These are phyloP conservation scores for Pyxicephalus adspersus DNA, from an alignment of 2,113 vertebrate species.

Conservation along the genomic window DNA sequence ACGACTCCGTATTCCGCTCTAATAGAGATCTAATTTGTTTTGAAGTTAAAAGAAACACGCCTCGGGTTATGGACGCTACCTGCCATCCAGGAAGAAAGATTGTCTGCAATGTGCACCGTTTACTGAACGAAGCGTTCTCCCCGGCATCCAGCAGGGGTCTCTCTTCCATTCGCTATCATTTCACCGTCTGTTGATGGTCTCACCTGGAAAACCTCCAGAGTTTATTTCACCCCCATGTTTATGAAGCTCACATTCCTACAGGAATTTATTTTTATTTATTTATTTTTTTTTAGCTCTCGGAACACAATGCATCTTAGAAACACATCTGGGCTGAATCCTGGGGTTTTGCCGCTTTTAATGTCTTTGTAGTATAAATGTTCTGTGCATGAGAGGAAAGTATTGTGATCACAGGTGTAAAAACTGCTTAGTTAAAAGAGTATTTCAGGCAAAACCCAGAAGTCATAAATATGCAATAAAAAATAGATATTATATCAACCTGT, in stretches of 20 bases:
- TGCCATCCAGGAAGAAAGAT: not conserved
- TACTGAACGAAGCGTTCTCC: not conserved
- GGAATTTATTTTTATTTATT: not conserved
- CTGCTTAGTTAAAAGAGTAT: too few species aligned
- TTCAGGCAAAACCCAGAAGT: too few species aligned
- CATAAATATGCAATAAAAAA: too few species aligned
- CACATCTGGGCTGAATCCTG: not conserved
- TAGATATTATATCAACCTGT: too few species aligned
- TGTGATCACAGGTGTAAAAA: too few species aligned
- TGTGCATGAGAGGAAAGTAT: too few species aligned
- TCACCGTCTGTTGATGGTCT: not conserved
- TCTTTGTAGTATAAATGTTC: too few species aligned
- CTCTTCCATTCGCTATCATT: not conserved
- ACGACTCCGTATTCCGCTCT: not conserved
- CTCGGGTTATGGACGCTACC: not conserved
- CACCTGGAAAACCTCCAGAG: not conserved
- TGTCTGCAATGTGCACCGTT: not conserved
- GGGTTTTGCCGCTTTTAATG: not conserved
- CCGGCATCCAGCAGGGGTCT: not conserved
- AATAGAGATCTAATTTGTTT: conserved; percentile 15
- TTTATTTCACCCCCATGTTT: not conserved
- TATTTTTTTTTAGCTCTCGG: too few species aligned
- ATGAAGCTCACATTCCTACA: not conserved
- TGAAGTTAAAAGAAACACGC: not conserved
- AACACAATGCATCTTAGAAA: not conserved